Percentiles rank a stretch among this genome's conserved stretches.
These are phyloP conservation scores for Mycogona germanica DNA, from an alignment of 2,888 invertebrate species.

Conservation along the genomic window DNA sequence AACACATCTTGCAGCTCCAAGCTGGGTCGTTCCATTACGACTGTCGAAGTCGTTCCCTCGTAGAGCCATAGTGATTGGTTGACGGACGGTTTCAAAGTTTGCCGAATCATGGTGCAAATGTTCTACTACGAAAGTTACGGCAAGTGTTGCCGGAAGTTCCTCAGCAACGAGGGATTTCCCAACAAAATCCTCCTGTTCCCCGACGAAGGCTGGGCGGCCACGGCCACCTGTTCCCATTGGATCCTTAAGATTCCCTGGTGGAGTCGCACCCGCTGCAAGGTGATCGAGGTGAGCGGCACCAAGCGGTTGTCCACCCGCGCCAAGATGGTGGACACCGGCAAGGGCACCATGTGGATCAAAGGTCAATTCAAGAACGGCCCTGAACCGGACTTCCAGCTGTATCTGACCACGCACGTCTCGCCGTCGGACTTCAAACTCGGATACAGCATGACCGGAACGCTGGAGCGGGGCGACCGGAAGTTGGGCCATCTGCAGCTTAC, in stretches of 20 bases:
- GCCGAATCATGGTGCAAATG: conserved; percentile 44
- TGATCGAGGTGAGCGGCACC: conserved; percentile 69
- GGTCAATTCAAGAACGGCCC: conserved; percentile 60
- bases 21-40: too few relatives aligned
- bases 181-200: conserved; percentile 74
- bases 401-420: conserved; percentile 70
- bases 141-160: conserved; percentile 66
- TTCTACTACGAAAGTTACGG: conserved; percentile 66
- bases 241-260: conserved; percentile 76
- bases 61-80: too few relatives aligned
- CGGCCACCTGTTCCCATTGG: conserved; percentile 75
- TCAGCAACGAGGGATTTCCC: conserved; percentile 66
- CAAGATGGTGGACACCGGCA: conserved; percentile 63
- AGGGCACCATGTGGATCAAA: conserved; percentile 64
- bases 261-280: conserved; percentile 68
- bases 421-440: conserved; percentile 81
- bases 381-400: conserved; percentile 63
- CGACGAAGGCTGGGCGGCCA: conserved; percentile 79
- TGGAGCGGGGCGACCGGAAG: conserved; percentile 61
- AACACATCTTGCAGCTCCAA: too few relatives aligned
- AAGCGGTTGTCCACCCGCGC: conserved; percentile 62
- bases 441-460: conserved; percentile 74
- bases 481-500: conserved; percentile 67
- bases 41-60: too few relatives aligned
- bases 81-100: background rate